Conservation (phyloP, 37 sponge, comb jelly and placozoan species). For the Lycopodina hypogea region DNA sequence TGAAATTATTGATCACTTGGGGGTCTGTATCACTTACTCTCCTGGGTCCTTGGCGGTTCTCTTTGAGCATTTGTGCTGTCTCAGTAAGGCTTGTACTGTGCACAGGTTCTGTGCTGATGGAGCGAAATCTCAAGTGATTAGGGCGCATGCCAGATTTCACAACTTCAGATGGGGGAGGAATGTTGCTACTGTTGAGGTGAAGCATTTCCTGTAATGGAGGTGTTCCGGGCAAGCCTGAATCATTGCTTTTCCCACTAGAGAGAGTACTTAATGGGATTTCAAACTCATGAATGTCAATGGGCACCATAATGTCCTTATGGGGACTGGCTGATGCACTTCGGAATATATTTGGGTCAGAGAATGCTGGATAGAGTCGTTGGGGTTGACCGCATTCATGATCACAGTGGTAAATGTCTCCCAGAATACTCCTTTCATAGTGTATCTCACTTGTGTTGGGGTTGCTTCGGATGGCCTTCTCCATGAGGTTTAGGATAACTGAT, state of each 20-base stretch:
- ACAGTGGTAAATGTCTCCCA: conserved; percentile 75
- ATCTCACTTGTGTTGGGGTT: conserved; percentile 54
- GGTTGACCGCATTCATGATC: conserved; percentile 48
- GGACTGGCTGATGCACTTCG: conserved; percentile 23
- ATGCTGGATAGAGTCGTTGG: conserved; percentile 28
- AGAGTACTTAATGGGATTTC: conserved; percentile 16
- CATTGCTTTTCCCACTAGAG: conserved; percentile 31
- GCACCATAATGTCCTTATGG: conserved; percentile 1
- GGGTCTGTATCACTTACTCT: not conserved
- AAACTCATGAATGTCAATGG: conserved; percentile 16
- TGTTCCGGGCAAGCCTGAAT: conserved; percentile 61
- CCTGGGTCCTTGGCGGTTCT: not conserved
- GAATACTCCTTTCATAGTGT: conserved; percentile 66
- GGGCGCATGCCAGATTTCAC: not conserved
- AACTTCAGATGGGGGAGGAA: conserved; percentile 32
- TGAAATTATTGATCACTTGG: not conserved
- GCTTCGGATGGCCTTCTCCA: conserved; percentile 64
- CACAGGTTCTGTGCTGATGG: not conserved
- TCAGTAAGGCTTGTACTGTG: conserved; percentile 31
- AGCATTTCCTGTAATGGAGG: conserved; percentile 30
- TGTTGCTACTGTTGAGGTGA: conserved; percentile 20
- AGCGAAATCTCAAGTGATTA: not conserved
- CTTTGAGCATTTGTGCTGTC: not conserved
- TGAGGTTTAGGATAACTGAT: conserved; percentile 38
- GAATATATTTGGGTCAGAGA: conserved; percentile 46